phyloP scores from a whole-genome alignment of 2,113 vertebrate species.

The Passer montanus region DNA sequence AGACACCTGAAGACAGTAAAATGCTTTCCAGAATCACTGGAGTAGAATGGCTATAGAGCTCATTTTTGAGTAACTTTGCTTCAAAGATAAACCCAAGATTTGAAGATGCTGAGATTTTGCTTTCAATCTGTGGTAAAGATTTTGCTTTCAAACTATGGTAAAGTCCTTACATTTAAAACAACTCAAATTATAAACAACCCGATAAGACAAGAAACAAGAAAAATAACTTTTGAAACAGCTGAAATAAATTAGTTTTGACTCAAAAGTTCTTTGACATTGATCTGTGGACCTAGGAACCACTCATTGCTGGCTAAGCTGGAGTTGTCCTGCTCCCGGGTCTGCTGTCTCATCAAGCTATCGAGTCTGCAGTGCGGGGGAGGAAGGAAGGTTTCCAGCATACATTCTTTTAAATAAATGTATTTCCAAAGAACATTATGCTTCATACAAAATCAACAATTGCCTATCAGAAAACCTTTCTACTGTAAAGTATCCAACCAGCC shows the following conservation, averaged over 20 bases:
- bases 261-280: not conserved
- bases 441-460: not conserved
- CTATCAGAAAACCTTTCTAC: not conserved
- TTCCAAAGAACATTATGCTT: not conserved
- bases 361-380: not conserved
- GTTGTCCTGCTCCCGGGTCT: not conserved
- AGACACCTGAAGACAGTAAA: not conserved
- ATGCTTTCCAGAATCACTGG: not conserved
- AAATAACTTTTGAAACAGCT: not conserved
- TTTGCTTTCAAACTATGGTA: not conserved
- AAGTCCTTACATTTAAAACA: not conserved
- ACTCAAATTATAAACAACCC: not conserved
- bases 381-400: not conserved
- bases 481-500: not conserved
- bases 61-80: not conserved
- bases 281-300: not conserved
- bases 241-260: not conserved
- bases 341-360: not conserved
- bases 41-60: not conserved
- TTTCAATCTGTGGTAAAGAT: not conserved
- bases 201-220: not conserved
- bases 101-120: not conserved
- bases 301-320: not conserved
- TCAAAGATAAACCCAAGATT: not conserved
- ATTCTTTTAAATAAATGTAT: not conserved